These are phyloP conservation scores for Pitangus sulphuratus DNA, from an alignment of 2,797 vertebrate genomes.

Conservation along the genomic window DNA sequence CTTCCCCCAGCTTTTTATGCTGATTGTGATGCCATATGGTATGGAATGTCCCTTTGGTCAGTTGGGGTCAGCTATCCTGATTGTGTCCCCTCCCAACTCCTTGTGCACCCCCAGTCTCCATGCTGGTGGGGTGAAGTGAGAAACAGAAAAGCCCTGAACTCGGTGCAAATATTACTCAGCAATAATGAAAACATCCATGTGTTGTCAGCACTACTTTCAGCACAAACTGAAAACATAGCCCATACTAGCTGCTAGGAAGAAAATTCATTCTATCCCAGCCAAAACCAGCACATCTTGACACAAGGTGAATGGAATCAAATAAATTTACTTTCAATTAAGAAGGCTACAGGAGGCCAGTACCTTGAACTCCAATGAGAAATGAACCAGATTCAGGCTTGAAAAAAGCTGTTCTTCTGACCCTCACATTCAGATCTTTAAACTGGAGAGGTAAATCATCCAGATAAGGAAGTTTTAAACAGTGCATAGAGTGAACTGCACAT, in stretches of 20 bases:
- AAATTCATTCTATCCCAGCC: not conserved
- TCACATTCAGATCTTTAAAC: not conserved
- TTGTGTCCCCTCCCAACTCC: not conserved
- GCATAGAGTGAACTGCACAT: not conserved
- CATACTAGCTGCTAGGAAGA: not conserved
- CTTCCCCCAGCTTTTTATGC: not conserved
- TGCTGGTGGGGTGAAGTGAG: not conserved
- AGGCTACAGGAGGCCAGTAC: not conserved
- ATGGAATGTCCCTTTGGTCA: not conserved
- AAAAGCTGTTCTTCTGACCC: not conserved
- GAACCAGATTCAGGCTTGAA: not conserved
- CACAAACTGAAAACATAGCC: not conserved
- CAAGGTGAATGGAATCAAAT: not conserved
- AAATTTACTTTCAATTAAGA: not conserved
- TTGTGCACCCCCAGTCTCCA: not conserved
- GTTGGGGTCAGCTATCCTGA: rapidly evolving
- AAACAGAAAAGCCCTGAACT: not conserved
- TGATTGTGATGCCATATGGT: not conserved
- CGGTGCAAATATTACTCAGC: not conserved
- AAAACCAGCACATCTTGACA: not conserved
- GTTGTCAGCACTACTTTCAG: not conserved
- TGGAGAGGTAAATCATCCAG: not conserved
- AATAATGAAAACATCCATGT: not conserved
- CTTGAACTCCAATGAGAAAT: not conserved
- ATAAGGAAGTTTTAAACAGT: not conserved